Base-by-base conservation (phyloP, 2,888 invertebrate species). In the Miltochrista miniata region DNA sequence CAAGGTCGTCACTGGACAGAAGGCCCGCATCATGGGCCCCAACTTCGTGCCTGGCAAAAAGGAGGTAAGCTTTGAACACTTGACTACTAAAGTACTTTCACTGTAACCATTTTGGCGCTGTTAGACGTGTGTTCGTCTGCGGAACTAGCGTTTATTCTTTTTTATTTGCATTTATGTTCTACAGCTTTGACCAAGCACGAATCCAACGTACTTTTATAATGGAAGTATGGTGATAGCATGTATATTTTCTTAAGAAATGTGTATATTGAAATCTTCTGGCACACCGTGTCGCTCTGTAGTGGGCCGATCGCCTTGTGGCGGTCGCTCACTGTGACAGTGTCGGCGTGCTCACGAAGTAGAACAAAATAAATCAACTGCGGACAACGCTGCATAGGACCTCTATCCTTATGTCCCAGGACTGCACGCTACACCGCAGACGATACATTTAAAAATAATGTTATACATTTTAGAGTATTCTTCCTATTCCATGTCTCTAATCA, bases 21-120 rank as follows among this genome's bases (percentile, higher is more conserved):
- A 98, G 92, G 98, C 98, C 57, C 96, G 99, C 79, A 99, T 99
- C 90, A 99, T 99, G 98, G 99, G 99, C 68, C 99, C 99, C 74
- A 99, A 99, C 93, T 99, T 96, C 93, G 92, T 93, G 11, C 99
- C 98, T 48, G 99, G 99, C 81, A 99, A 99, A 94, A 99, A 99
- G 86, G 99, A 99, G 84, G 90, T 87, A 45, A 1, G n/a, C 3
- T 10, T 1, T 10, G n/a, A 2, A 10, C 15, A 11, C 7, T 3
- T 14, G 2, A 8, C 0, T n/a, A n/a, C 7, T 10, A 4, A 30
- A 9, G 30, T 30, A 7, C 2, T 30, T 10, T 30, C 1, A n/a
- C n/a, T n/a, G n/a, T n/a, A n/a, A n/a, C n/a, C n/a, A n/a, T n/a
- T n/a, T n/a, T n/a, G n/a, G n/a, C n/a, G n/a, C n/a, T n/a, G n/a